phyloP scores from a whole-genome alignment of 2,888 invertebrate species.

The Lasius platythorax region DNA sequence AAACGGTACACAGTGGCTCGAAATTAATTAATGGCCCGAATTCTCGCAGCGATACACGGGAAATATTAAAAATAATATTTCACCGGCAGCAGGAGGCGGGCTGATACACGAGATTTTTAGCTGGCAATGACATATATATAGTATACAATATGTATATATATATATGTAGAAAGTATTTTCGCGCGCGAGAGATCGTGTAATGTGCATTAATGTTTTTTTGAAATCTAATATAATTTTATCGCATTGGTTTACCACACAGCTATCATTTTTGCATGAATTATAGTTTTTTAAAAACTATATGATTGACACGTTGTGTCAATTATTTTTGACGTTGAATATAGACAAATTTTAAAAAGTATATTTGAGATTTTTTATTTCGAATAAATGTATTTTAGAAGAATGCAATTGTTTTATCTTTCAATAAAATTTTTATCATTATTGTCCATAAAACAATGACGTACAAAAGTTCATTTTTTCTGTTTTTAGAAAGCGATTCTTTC shows the following conservation, averaged over 20 bases:
- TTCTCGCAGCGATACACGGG: constrained; percentile 49
- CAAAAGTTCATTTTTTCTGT: not conserved
- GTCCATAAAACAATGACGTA: not conserved
- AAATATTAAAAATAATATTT: constrained; percentile 58
- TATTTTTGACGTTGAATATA: not conserved
- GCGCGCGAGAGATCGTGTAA: constrained; percentile 9
- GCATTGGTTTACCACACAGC: constrained; percentile 4
- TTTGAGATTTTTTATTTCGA: not conserved
- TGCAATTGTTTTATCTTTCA: not conserved
- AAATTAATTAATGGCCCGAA: constrained; percentile 53
- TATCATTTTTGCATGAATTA: constrained; percentile 6
- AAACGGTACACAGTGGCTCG: constrained; percentile 48
- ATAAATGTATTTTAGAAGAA: not conserved
- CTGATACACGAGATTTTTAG: constrained; percentile 49
- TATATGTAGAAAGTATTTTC: constrained; percentile 11
- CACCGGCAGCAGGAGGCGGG: not conserved
- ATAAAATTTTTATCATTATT: not conserved
- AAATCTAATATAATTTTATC: constrained; percentile 45
- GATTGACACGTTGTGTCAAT: too few relatives aligned
- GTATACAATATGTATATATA: too few relatives aligned
- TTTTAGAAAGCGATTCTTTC: not conserved
- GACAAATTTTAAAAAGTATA: not conserved
- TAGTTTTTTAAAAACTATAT: not conserved
- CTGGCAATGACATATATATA: constrained; percentile 43
- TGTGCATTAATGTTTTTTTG: constrained; percentile 43